phyloP scores from a whole-genome alignment of 1,140 invertebrate genomes.

The Eubasilissa regina region DNA sequence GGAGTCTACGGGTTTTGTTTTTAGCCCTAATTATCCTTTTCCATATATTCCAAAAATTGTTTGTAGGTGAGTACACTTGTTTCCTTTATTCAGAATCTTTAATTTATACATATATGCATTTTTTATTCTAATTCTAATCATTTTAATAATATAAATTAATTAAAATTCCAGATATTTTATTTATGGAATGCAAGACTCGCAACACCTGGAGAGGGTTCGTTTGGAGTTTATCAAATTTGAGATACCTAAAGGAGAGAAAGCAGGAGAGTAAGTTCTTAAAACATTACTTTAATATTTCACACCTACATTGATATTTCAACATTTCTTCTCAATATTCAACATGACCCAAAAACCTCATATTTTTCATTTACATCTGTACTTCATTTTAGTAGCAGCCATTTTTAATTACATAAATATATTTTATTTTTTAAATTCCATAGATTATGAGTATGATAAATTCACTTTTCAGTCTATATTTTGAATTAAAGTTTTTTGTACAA shows the following conservation, averaged over 20 bases:
- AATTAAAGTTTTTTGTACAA: too few species aligned
- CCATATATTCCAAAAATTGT: constrained; percentile 95
- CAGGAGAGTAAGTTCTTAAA: constrained; percentile 75
- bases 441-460: too few species aligned
- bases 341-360: too few species aligned
- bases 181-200: constrained; percentile 96
- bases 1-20: constrained; percentile 91
- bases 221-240: constrained; percentile 91
- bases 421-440: too few species aligned
- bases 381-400: too few species aligned
- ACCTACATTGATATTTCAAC: too few species aligned
- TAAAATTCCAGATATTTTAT: constrained; percentile 88
- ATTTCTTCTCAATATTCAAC: too few species aligned
- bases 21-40: constrained; percentile 96
- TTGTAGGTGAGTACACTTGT: constrained; percentile 78
- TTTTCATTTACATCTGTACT: too few species aligned
- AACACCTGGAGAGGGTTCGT: constrained; percentile 93
- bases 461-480: too few species aligned
- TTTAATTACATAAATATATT: too few species aligned
- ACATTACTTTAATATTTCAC: neutral
- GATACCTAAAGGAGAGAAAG: constrained; percentile 86
- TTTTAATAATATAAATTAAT: neutral
- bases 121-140: constrained; percentile 3
- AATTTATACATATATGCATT: too few species aligned
- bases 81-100: neutral